Evolutionary conservation across 2,797 vertebrate species (phyloP).

Genomic region (Astyanax mexicanus): DNA sequence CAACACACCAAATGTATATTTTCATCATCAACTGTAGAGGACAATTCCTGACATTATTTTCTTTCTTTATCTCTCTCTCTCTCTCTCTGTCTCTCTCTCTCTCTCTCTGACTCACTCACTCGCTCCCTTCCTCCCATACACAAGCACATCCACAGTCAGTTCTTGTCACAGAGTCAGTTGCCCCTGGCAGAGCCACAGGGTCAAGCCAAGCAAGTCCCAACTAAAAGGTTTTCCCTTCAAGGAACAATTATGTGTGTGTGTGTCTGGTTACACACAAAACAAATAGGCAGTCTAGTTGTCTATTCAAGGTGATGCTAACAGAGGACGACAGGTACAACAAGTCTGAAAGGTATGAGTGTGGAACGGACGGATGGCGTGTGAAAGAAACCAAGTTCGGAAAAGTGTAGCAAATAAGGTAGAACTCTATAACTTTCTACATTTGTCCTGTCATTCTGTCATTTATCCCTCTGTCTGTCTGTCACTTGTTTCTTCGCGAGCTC

Average conservation of each 20-base stretch:
- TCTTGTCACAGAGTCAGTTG: constrained; percentile 51
- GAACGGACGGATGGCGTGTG: not conserved
- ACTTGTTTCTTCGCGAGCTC: not conserved
- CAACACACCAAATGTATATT: constrained; percentile 58
- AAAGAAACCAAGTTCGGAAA: not conserved
- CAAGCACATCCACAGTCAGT: constrained; percentile 41
- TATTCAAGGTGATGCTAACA: constrained; percentile 48
- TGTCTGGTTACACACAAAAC: constrained; percentile 20
- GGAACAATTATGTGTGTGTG: constrained; percentile 40
- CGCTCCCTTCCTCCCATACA: not conserved
- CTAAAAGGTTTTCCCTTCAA: constrained; percentile 63
- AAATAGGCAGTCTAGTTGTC: constrained; percentile 21
- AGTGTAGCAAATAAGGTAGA: not conserved
- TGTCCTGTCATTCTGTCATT: not conserved
- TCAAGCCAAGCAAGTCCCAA: constrained; percentile 50
- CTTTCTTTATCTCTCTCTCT: constrained; percentile 10
- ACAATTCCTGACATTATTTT: not conserved
- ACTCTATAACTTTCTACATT: not conserved
- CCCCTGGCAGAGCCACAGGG: constrained; percentile 57
- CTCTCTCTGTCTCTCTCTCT: constrained; percentile 7
- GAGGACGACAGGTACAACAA: constrained; percentile 44
- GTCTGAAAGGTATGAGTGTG: constrained; percentile 17
- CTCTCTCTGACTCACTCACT: constrained; percentile 3
- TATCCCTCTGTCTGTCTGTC: not conserved
- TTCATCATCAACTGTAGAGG: constrained; percentile 51